phyloP scores from a whole-genome alignment of 2,113 vertebrate genomes.

The Pluvialis apricaria region DNA sequence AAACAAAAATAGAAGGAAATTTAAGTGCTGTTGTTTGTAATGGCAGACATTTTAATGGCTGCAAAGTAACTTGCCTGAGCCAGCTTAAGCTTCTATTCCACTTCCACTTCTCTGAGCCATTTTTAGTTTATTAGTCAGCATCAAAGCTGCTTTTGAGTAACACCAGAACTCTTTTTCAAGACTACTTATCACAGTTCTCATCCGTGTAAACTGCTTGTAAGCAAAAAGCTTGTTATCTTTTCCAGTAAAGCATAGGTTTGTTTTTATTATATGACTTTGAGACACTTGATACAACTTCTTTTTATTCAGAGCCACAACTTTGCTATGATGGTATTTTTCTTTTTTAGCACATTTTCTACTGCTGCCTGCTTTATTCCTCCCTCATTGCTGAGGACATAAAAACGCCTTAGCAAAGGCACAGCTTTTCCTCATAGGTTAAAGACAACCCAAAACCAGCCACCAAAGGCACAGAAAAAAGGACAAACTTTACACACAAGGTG shows the following conservation, averaged over 20 bases:
- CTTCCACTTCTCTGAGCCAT: neutral
- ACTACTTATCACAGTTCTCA: neutral
- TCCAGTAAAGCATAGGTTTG: neutral
- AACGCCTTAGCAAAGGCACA: neutral
- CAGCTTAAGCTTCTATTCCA: neutral
- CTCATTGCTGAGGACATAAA: neutral
- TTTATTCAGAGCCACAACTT: neutral
- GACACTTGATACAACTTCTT: neutral
- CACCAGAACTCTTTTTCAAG: neutral
- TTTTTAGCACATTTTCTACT: neutral
- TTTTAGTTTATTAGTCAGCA: neutral
- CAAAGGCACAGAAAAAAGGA: neutral
- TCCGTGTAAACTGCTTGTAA: neutral
- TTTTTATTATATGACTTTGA: neutral
- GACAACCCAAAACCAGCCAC: neutral
- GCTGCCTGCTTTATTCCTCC: neutral
- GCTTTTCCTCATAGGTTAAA: neutral
- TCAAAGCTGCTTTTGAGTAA: no score
- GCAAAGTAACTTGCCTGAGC: neutral
- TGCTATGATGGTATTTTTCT: neutral
- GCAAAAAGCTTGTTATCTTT: neutral
- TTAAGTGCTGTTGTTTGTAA: neutral
- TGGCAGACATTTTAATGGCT: neutral
- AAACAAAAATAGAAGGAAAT: neutral
- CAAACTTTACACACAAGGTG: neutral